Base-by-base conservation (phyloP, 2,888 invertebrate genomes). In the Endotricha flammealis region DNA sequence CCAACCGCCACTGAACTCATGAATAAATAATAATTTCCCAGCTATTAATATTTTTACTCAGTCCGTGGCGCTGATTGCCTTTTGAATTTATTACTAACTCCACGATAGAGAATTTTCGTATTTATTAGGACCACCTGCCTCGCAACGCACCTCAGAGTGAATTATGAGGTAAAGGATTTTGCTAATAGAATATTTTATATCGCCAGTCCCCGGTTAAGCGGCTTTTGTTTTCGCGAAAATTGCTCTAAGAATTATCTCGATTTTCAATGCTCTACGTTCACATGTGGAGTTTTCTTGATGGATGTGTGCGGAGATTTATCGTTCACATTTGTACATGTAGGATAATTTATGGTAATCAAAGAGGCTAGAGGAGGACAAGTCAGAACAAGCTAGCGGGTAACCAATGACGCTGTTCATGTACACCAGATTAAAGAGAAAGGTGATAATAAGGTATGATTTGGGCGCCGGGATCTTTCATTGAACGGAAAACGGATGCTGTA, bases 101-200 rank as follows among this genome's bases (percentile, higher is more conserved):
- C 56, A 62, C 71, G 67, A 81, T 83, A 80, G 77, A 72, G 72
- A 78, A 76, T 82, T 82, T 76, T 75, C 80, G 78, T 82, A 86
- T 85, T 86, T 86, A 86, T 86, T 81, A 83, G 77, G 82, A 81
- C 82, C 85, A 86, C 85, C 86, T 83, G 83, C 79, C 58, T 57
- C 64, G 61, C 61, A 56, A 73, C 72, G 65, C 68, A 68, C 61
- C 69, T 64, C 68, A 57, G 67, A 72, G 77, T 82, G 78, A 85
- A 73, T 83, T 82, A 86, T 78, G 77, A 76, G 64, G 47, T 53
- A 66, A 65, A 64, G 72, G 75, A 79, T 81, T 78, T 77, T 58
- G 71, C 69, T 81, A 79, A 85, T 83, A 83, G 82, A 85, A 85
- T 85, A 83, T 83, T 85, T 81, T 81, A 83, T 82, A 80, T 74